Base-by-base conservation (phyloP, 2,888 invertebrate genomes). In the Lomographa bimaculata region DNA sequence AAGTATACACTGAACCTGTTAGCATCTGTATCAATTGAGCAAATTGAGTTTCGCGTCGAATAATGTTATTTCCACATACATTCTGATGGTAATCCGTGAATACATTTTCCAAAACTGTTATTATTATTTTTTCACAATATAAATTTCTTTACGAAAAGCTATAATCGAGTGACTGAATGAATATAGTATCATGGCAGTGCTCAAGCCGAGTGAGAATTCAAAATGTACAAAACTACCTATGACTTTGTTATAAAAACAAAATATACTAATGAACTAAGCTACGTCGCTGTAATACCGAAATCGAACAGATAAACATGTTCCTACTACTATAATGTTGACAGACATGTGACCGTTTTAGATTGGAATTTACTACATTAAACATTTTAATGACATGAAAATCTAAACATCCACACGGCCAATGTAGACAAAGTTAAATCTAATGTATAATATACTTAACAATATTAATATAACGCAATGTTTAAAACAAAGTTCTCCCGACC, bases 11-110 rank as follows among this genome's bases (percentile, higher is more conserved):
- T 54, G 55, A 65, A 67, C 55, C 60, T 54, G 45, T 62, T 54
- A 51, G 57, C 57, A 50, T 56, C 50, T 59, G 58, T 56, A 58
- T 56, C 52, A 52, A 57, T 55, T 76, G 79, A 84, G 80, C 79
- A 79, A 66, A 47, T 54, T 52, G 53, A 60, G 55, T 36, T 35
- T 38, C n/a, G n/a, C n/a, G n/a, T n/a, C n/a, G n/a, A n/a, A n/a
- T n/a, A n/a, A n/a, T n/a, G n/a, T n/a, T n/a, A n/a, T n/a, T n/a
- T n/a, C n/a, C n/a, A n/a, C n/a, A n/a, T n/a, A n/a, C n/a, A n/a
- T n/a, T n/a, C n/a, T n/a, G n/a, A n/a, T n/a, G n/a, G n/a, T n/a
- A n/a, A n/a, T n/a, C n/a, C n/a, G n/a, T n/a, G n/a, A n/a, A n/a
- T n/a, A n/a, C n/a, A n/a, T n/a, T n/a, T n/a, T n/a, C n/a, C n/a